Conservation (phyloP, 1,140 invertebrate species). For the Drusus annulatus region DNA sequence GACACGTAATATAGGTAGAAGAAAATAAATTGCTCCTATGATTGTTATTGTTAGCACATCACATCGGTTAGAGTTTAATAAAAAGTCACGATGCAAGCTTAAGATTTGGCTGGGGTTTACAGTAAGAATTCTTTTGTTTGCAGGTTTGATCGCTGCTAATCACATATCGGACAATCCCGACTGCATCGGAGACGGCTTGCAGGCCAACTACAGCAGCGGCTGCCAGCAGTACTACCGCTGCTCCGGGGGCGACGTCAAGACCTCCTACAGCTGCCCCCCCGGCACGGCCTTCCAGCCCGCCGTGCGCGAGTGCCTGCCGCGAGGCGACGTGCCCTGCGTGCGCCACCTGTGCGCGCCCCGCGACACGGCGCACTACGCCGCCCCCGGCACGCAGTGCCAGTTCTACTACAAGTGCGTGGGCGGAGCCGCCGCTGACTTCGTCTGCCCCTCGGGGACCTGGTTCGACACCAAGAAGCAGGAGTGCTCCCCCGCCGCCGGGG, state of each 20-base stretch:
- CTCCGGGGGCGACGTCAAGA: constrained; percentile 52
- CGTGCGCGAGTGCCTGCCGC: constrained; percentile 64
- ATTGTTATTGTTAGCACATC: no score
- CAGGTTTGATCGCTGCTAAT: constrained; percentile 8
- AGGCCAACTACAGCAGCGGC: constrained; percentile 44
- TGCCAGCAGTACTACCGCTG: constrained; percentile 50
- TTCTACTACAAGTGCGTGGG: constrained; percentile 73
- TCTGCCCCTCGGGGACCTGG: constrained; percentile 62
- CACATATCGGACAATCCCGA: constrained; percentile 1
- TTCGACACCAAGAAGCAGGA: constrained; percentile 61
- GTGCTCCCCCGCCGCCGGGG: constrained; percentile 52
- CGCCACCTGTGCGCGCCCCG: constrained; percentile 63
- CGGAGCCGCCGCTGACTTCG: constrained; percentile 64
- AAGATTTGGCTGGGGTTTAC: no score
- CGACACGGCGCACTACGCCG: constrained; percentile 65
- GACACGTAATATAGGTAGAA: no score
- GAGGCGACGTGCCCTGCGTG: constrained; percentile 62
- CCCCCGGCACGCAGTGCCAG: constrained; percentile 65
- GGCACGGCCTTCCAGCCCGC: constrained; percentile 65
- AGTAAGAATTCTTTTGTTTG: neutral
- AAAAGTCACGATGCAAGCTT: no score
- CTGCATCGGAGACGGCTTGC: constrained; percentile 49
- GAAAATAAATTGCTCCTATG: no score
- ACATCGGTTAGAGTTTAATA: no score
- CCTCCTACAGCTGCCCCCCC: constrained; percentile 62